These are phyloP conservation scores for Neodon shergylaensis DNA, from an alignment of 2,113 vertebrate species.

Conservation along the genomic window DNA sequence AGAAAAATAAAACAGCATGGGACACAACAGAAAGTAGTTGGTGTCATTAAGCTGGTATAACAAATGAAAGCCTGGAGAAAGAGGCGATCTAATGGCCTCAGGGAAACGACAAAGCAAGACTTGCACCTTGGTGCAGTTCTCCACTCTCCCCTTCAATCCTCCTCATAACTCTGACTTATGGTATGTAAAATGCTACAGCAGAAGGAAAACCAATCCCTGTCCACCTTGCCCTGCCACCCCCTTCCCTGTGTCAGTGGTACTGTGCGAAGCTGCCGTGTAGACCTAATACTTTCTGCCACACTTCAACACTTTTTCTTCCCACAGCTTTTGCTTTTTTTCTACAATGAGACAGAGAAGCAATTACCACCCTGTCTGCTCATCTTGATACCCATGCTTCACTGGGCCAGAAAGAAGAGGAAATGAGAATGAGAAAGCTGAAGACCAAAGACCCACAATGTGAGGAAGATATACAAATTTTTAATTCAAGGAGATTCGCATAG, in stretches of 20 bases:
- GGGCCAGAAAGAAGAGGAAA: constrained; percentile 53
- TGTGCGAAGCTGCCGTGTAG: not conserved
- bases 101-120: constrained; percentile 27
- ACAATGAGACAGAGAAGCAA: constrained; percentile 59
- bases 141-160: not conserved
- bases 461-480: not conserved
- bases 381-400: constrained; percentile 23
- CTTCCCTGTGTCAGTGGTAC: not conserved
- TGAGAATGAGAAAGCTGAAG: constrained; percentile 48
- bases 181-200: not conserved
- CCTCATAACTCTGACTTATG: not conserved
- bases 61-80: constrained; percentile 29
- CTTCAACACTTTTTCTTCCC: not conserved
- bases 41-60: not conserved
- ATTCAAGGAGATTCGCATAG: constrained; percentile 17
- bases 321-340: not conserved
- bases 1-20: constrained; percentile 45
- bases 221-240: not conserved
- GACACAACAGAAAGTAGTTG: constrained; percentile 19
- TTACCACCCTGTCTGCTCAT: constrained; percentile 36
- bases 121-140: not conserved
- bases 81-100: not conserved
- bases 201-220: not conserved
- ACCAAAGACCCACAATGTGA: constrained; percentile 27
- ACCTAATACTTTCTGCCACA: not conserved